Evolutionary conservation across 2,888 invertebrate genomes (phyloP), one percentile per base, ranked within the genome.

Genomic region (Netelia fuscicornis): DNA sequence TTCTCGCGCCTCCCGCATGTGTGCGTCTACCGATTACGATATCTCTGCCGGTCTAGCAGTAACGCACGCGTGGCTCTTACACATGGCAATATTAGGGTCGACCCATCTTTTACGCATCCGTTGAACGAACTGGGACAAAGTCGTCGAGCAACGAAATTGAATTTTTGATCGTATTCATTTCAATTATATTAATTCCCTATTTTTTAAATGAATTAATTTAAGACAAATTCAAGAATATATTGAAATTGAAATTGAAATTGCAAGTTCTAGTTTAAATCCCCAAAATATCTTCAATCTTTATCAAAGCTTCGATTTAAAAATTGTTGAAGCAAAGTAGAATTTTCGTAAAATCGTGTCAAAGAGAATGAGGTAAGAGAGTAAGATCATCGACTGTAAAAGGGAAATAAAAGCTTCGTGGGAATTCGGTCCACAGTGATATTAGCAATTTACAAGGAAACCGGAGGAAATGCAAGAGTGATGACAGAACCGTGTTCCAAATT

Each of bases 391-490:
- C 42, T 42, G 30, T 65, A 37, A 52, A 62, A 30, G 37, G 37
- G 68, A 37, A 25, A 54, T 11, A 68, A 58, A 77, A 83, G 77
- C 72, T 42, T 77, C 83, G 77, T 83, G 78, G 72, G 83, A 83
- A 74, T 9, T 68, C 48, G 68, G 42, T 52, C 30, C 37, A 54
- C 17, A 54, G 30, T 68, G 60, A 74, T 70, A 79, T 79, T 74
- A 79, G 20, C 62, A 83, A 83, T 79, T 74, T 77, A 74, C 54
- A 25, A 62, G 60, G 13, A 30, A 78, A 60, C 60, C 60, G 56
- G 60, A 30, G 58, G n/a, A 9, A 68, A 52, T 11, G 10, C 58
- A 62, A 68, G 60, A 52, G 20, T 54, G 48, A 25, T 13, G 58
- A 48, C 30, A 60, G 30, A 67, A 65, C n/a, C 56, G 20, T 20